These are phyloP conservation scores for Lamellibrachia columna DNA, from an alignment of 2,888 invertebrate genomes.

Conservation along the genomic window DNA sequence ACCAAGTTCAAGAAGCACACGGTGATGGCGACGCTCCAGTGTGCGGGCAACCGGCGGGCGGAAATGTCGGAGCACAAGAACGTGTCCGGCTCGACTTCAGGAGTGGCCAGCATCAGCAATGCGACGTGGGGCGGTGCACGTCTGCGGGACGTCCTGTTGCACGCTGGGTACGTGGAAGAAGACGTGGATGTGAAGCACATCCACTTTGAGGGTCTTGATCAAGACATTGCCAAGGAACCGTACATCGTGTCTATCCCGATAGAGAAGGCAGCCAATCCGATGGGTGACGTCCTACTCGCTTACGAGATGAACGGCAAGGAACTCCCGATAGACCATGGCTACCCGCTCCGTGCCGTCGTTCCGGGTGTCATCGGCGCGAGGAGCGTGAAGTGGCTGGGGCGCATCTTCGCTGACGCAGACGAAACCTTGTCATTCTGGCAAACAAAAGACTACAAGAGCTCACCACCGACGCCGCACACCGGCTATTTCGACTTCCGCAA, in stretches of 20 bases:
- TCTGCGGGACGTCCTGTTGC: slow-evolving; percentile 64
- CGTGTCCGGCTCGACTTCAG: slow-evolving; percentile 89
- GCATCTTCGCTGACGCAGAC: slow-evolving; percentile 79
- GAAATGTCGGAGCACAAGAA: slow-evolving; percentile 87
- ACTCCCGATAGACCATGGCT: slow-evolving; percentile 90
- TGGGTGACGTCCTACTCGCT: slow-evolving; percentile 83
- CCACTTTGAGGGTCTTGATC: slow-evolving; percentile 73
- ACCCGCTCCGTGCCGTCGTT: slow-evolving; percentile 86
- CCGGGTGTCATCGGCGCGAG: slow-evolving; percentile 91
- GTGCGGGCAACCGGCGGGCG: slow-evolving; percentile 92
- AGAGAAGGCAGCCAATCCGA: slow-evolving; percentile 68
- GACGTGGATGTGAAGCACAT: slow-evolving; percentile 61
- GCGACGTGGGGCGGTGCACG: slow-evolving; percentile 70
- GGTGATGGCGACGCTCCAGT: slow-evolving; percentile 84
- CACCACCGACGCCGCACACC: slow-evolving; percentile 75
- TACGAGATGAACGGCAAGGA: slow-evolving; percentile 93
- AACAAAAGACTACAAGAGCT: slow-evolving; percentile 87
- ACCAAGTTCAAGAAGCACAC: slow-evolving; percentile 75
- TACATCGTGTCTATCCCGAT: slow-evolving; percentile 92
- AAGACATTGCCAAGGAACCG: slow-evolving; percentile 82
- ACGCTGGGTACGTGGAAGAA: slow-evolving; percentile 59
- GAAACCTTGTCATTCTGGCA: slow-evolving; percentile 96
- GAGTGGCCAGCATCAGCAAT: slow-evolving; percentile 88
- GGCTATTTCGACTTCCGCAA: slow-evolving; percentile 84
- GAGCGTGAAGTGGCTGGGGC: slow-evolving; percentile 93